These are phyloP conservation scores for Callocephalon fimbriatum DNA, from an alignment of 2,113 vertebrate genomes.

Conservation along the genomic window DNA sequence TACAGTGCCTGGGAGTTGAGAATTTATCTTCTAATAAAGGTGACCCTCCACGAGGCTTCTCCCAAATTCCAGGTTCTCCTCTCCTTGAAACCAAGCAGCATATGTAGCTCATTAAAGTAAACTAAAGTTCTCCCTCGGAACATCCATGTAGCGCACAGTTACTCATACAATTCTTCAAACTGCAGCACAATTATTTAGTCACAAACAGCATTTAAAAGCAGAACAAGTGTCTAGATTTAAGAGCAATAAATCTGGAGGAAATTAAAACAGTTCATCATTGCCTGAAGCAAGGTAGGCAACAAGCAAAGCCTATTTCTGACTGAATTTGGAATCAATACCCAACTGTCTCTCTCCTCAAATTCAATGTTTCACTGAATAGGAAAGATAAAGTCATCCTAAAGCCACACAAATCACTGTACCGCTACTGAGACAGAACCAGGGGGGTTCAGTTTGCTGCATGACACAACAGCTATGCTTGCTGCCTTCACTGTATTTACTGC, in stretches of 20 bases:
- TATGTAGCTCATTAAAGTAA: not conserved
- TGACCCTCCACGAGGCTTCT: not conserved
- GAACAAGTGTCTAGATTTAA: not conserved
- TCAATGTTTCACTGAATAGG: accelerated
- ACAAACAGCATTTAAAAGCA: not conserved
- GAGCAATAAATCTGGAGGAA: not conserved
- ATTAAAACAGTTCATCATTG: not conserved
- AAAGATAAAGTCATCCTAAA: not conserved
- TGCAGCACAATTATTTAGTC: not conserved
- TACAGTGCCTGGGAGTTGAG: not conserved
- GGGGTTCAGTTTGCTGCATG: accelerated
- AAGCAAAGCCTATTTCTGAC: not conserved
- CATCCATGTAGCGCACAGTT: not conserved
- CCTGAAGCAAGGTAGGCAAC: not conserved
- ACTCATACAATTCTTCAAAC: not conserved
- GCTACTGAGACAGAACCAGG: not conserved
- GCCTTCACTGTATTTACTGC: not conserved
- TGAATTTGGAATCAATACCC: not conserved
- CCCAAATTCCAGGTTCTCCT: not conserved
- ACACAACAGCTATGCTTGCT: not conserved
- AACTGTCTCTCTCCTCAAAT: not conserved
- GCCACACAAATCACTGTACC: accelerated
- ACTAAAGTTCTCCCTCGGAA: not conserved
- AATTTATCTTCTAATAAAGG: not conserved
- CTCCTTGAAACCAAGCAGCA: not conserved